phyloP scores from a whole-genome alignment of 2,888 invertebrate genomes.

The Caenorhabditis macrosperma region DNA sequence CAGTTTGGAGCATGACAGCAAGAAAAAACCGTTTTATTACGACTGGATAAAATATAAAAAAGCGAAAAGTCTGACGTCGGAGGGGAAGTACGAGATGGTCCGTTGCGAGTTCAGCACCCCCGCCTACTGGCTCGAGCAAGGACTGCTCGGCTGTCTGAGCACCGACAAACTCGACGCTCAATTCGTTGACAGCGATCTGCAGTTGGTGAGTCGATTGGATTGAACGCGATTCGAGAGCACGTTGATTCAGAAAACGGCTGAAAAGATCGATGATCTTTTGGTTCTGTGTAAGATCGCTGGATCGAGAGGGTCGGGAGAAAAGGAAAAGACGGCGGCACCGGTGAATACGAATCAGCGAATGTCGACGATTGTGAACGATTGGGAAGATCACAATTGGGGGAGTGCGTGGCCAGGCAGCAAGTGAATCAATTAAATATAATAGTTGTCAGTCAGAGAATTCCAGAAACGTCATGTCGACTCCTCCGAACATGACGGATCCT shows the following conservation, averaged over 20 bases:
- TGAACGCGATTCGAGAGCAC: background rate
- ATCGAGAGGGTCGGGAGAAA: slow-evolving; percentile 15
- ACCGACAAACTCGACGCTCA: slow-evolving; percentile 31
- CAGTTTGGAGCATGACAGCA: slow-evolving; percentile 32
- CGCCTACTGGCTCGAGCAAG: slow-evolving; percentile 56
- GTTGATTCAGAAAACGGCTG: slow-evolving; percentile 21
- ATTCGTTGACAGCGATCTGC: slow-evolving; percentile 42
- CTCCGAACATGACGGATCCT: slow-evolving; percentile 31
- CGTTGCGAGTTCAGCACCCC: slow-evolving; percentile 54
- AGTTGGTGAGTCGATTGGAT: slow-evolving; percentile 9
- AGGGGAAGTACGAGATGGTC: slow-evolving; percentile 49
- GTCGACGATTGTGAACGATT: slow-evolving; percentile 61
- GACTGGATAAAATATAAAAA: slow-evolving; percentile 56
- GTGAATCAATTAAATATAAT: slow-evolving; percentile 14
- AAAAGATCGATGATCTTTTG: slow-evolving; percentile 28
- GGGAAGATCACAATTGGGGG: slow-evolving; percentile 63
- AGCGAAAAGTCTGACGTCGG: slow-evolving; percentile 40
- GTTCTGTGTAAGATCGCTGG: slow-evolving; percentile 51
- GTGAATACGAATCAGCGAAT: background rate
- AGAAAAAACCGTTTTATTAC: slow-evolving; percentile 54
- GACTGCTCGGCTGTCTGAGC: slow-evolving; percentile 50
- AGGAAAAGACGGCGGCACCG: slow-evolving; percentile 15
- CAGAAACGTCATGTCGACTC: slow-evolving; percentile 41
- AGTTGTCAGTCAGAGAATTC: too few relatives aligned
- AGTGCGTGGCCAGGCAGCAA: slow-evolving; percentile 54